Conservation (phyloP, 1,140 invertebrate species). For the Magallana gigas region DNA sequence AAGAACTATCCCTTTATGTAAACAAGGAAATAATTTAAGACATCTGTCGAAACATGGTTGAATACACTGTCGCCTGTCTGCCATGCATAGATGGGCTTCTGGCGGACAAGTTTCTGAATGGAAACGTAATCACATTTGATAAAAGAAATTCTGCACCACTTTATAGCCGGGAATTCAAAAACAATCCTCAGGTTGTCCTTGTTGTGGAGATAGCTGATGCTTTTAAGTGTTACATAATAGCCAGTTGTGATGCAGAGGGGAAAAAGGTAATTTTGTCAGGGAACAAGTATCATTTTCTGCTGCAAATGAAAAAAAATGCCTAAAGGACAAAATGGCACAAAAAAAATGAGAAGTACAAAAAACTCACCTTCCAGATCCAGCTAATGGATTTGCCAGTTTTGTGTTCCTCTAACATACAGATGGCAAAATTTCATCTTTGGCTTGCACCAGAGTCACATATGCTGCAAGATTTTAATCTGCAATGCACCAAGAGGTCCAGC, state of each 20-base stretch:
- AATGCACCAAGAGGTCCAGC: constrained; percentile 12
- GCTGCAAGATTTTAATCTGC: constrained; percentile 29
- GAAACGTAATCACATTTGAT: too few relatives aligned
- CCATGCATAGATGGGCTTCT: neutral
- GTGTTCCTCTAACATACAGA: neutral
- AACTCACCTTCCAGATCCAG: neutral
- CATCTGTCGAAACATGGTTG: neutral
- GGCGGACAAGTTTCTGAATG: neutral
- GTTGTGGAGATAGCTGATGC: too few relatives aligned
- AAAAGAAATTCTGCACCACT: too few relatives aligned
- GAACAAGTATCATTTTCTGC: neutral
- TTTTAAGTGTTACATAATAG: too few relatives aligned
- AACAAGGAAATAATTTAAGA: constrained; percentile 2
- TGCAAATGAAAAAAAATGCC: neutral
- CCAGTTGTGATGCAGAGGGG: too few relatives aligned
- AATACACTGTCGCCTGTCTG: neutral
- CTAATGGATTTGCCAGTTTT: neutral
- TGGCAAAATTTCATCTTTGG: neutral
- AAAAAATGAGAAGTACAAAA: neutral
- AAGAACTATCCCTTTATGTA: neutral
- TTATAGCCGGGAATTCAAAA: too few relatives aligned
- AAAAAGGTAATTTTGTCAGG: neutral
- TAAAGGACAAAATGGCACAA: neutral
- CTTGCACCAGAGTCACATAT: neutral
- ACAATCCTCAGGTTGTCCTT: too few relatives aligned